Conservation (phyloP, 2,888 invertebrate species). For the Tenthredo scrophulariae region DNA sequence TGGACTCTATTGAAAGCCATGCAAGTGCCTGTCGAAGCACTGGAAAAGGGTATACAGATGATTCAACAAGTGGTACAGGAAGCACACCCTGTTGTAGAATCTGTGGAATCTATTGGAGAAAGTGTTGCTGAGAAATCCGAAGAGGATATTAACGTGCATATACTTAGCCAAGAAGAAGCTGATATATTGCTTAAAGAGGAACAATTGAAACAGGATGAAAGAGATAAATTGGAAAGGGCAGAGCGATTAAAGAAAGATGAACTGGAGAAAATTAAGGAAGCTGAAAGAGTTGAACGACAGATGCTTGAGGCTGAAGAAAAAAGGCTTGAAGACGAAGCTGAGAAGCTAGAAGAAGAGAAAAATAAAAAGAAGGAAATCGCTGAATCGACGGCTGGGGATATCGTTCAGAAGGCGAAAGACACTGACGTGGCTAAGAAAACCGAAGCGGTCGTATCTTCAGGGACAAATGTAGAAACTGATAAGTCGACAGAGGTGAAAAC, state of each 20-base stretch:
- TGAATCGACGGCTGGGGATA: constrained; percentile 53
- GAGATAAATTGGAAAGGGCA: constrained; percentile 46
- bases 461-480: constrained; percentile 10
- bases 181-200: constrained; percentile 54
- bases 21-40: constrained; percentile 53
- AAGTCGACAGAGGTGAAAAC: constrained; percentile 45
- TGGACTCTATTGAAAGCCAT: constrained; percentile 54
- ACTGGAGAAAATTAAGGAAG: constrained; percentile 54
- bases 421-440: constrained; percentile 61
- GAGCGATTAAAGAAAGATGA: constrained; percentile 49
- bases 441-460: constrained; percentile 56
- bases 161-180: constrained; percentile 55
- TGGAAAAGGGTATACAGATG: constrained; percentile 54
- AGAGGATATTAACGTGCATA: constrained; percentile 55
- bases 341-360: constrained; percentile 61
- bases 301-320: constrained; percentile 57
- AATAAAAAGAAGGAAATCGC: constrained; percentile 50
- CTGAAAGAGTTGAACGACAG: constrained; percentile 56
- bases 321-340: constrained; percentile 56
- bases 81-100: constrained; percentile 52
- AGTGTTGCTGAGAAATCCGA: constrained; percentile 55
- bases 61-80: constrained; percentile 43
- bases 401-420: constrained; percentile 53
- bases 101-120: constrained; percentile 57
- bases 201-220: constrained; percentile 56